Percentiles rank a stretch among this genome's conserved stretches.
phyloP scores from a whole-genome alignment of 1,140 invertebrate species.

The Aphelenchoides fujianensis region DNA sequence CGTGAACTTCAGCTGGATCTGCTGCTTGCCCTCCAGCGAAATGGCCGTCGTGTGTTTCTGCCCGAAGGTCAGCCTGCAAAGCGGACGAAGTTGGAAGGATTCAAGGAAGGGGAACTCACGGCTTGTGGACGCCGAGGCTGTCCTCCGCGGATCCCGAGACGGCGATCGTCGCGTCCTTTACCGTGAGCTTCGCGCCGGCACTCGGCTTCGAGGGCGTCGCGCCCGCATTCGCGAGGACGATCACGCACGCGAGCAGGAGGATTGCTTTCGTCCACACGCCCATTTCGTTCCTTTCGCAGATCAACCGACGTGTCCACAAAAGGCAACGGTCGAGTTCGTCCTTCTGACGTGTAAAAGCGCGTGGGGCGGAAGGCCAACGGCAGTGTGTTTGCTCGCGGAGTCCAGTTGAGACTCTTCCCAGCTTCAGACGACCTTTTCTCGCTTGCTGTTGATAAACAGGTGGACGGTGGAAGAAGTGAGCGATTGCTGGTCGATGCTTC shows the following conservation, averaged over 20 bases:
- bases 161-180: slow-evolving; percentile 11
- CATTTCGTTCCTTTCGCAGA: neutral
- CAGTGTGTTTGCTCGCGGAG: no score
- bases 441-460: no score
- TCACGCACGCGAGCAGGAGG: neutral
- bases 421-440: no score
- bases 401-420: no score
- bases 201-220: neutral
- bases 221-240: neutral
- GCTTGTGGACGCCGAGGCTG: neutral
- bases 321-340: no score
- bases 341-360: no score
- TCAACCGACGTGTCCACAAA: no score
- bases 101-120: slow-evolving; percentile 7
- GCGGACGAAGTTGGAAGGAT: neutral
- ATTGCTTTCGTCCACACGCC: neutral
- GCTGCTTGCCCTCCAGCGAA: neutral
- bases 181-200: neutral
- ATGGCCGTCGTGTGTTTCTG: slow-evolving; percentile 12
- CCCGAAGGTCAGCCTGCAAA: slow-evolving; percentile 18
- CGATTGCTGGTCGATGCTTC: no score
- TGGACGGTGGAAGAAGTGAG: no score
- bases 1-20: slow-evolving; percentile 77
- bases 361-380: no score
- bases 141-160: slow-evolving; percentile 2